These are phyloP conservation scores for Deilephila porcellus DNA, from an alignment of 2,888 invertebrate species.

Conservation along the genomic window DNA sequence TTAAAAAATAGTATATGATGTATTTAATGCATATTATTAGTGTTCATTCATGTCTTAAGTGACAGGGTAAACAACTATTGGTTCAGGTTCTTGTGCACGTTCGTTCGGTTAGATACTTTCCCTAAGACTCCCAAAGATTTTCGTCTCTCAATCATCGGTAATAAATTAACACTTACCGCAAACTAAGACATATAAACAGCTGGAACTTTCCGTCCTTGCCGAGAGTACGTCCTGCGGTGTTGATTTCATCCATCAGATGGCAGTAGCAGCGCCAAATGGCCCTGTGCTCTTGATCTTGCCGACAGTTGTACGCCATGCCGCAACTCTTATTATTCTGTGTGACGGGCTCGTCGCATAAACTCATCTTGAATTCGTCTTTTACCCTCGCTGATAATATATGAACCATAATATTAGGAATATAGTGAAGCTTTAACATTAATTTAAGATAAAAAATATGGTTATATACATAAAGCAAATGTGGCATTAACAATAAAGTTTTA, in stretches of 20 bases:
- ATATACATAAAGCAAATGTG: background rate
- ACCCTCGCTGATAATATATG: slow-evolving; percentile 85
- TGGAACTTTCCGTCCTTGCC: slow-evolving; percentile 99
- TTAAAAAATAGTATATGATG: too few relatives aligned
- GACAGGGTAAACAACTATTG: too few relatives aligned
- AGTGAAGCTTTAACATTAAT: too few relatives aligned
- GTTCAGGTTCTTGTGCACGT: too few relatives aligned
- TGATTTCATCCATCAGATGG: slow-evolving; percentile 95
- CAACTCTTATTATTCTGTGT: slow-evolving; percentile 65
- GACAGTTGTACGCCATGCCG: slow-evolving; percentile 73
- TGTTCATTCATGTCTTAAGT: too few relatives aligned
- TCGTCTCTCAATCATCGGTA: background rate
- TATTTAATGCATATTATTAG: too few relatives aligned
- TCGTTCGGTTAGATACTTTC: too few relatives aligned
- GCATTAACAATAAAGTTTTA: background rate
- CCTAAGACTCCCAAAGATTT: too few relatives aligned
- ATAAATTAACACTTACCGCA: slow-evolving; percentile 86
- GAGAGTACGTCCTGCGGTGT: slow-evolving; percentile 90
- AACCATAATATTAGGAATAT: background rate
- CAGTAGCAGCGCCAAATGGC: slow-evolving; percentile 95
- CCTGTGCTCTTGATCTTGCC: slow-evolving; percentile 84
- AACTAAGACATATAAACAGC: slow-evolving; percentile 96
- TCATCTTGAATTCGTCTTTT: slow-evolving; percentile 92
- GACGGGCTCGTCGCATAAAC: slow-evolving; percentile 86
- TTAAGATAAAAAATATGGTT: background rate